Conservation (phyloP, 2,888 invertebrate genomes). For the Stenurella melanura region DNA sequence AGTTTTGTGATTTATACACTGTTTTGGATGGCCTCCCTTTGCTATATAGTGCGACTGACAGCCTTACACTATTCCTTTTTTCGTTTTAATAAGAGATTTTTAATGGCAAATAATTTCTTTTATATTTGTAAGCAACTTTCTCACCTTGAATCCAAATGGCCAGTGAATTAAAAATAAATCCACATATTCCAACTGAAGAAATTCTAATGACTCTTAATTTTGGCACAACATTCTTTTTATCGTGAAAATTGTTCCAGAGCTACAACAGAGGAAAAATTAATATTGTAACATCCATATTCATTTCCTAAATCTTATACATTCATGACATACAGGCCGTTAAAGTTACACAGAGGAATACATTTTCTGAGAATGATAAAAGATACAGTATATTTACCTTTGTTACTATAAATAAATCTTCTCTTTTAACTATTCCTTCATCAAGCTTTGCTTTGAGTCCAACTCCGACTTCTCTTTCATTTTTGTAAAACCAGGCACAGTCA, state of each 20-base stretch:
- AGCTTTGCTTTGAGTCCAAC: constrained; percentile 76
- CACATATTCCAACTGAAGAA: constrained; percentile 66
- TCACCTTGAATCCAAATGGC: constrained; percentile 70
- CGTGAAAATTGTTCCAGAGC: constrained; percentile 81
- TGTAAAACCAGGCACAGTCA: constrained; percentile 80
- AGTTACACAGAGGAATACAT: too few relatives aligned
- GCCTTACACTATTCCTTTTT: too few relatives aligned
- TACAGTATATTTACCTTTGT: constrained; percentile 74
- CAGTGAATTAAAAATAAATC: constrained; percentile 70
- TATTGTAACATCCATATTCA: neutral
- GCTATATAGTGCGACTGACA: too few relatives aligned
- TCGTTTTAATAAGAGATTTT: too few relatives aligned
- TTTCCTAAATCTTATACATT: too few relatives aligned
- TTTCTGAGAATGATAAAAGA: too few relatives aligned
- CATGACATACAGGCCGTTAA: too few relatives aligned
- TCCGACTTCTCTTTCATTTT: constrained; percentile 77
- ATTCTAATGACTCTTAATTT: constrained; percentile 64
- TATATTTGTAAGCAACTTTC: too few relatives aligned
- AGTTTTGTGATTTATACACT: too few relatives aligned
- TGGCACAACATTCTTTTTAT: constrained; percentile 75
- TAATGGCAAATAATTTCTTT: too few relatives aligned
- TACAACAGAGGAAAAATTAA: constrained; percentile 48
- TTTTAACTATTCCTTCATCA: constrained; percentile 77
- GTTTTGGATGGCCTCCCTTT: too few relatives aligned
- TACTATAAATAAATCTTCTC: constrained; percentile 82